These are phyloP conservation scores for Brachyhypopomus occidentalis DNA, from an alignment of 2,113 vertebrate species.

Conservation along the genomic window DNA sequence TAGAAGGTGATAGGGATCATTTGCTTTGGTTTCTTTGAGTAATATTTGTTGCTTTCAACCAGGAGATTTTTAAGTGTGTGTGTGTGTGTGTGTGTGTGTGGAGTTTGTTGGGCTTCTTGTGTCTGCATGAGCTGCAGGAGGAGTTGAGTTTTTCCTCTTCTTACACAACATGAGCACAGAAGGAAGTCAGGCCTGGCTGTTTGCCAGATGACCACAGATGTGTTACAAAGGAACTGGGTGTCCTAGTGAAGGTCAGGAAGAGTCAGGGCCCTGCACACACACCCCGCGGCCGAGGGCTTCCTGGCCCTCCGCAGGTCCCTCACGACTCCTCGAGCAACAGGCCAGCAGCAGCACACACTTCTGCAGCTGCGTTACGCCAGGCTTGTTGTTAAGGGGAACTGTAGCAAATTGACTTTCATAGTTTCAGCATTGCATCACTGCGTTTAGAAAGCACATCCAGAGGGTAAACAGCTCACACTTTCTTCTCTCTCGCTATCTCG, in stretches of 20 bases:
- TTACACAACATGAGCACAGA: slow-evolving; percentile 11
- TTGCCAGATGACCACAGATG: background rate
- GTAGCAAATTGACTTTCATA: too few species aligned
- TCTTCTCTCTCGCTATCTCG: too few species aligned
- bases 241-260: background rate
- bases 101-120: background rate
- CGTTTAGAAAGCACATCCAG: too few species aligned
- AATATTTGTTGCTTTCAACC: background rate
- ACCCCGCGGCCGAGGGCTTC: too few species aligned
- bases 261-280: background rate
- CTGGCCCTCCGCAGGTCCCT: too few species aligned
- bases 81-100: background rate
- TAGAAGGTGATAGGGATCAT: too few species aligned
- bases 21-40: too few species aligned
- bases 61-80: background rate
- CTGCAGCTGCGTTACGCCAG: background rate
- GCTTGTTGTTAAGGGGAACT: background rate
- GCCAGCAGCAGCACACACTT: too few species aligned
- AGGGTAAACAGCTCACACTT: too few species aligned
- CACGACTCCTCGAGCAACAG: too few species aligned
- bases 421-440: too few species aligned
- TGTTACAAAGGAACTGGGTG: slow-evolving; percentile 8
- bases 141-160: slow-evolving; percentile 1
- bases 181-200: slow-evolving; percentile 8
- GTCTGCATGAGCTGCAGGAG: background rate